Evolutionary conservation across 2,888 invertebrate genomes (phyloP).

Genomic region (Macropis europaea): DNA sequence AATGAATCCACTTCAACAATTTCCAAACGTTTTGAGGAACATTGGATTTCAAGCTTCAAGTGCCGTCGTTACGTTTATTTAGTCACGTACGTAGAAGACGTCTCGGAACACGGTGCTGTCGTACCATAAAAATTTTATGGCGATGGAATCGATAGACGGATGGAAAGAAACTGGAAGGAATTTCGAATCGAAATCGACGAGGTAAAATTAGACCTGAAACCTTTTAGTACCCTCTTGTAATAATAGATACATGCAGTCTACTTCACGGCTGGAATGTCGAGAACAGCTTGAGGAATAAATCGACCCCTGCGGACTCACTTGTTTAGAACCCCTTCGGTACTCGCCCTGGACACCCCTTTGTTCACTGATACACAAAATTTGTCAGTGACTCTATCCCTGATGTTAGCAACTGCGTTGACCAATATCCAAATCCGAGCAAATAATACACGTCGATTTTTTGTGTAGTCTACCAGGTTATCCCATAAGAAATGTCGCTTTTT

Average conservation of each 20-base stretch:
- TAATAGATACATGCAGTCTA: slow-evolving; percentile 58
- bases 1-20: no score
- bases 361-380: slow-evolving; percentile 67
- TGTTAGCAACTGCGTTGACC: slow-evolving; percentile 27
- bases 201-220: slow-evolving; percentile 34
- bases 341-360: slow-evolving; percentile 54
- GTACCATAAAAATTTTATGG: slow-evolving; percentile 30
- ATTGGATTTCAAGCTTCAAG: not conserved
- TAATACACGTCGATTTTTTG: no score
- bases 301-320: slow-evolving; percentile 64
- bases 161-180: slow-evolving; percentile 7
- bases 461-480: not conserved
- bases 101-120: not conserved
- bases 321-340: slow-evolving; percentile 57
- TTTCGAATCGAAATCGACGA: slow-evolving; percentile 12
- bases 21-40: not conserved
- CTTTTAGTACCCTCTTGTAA: slow-evolving; percentile 49
- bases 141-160: slow-evolving; percentile 21
- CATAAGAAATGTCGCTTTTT: no score
- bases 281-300: slow-evolving; percentile 60
- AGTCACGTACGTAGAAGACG: slow-evolving; percentile 2
- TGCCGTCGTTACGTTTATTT: not conserved
- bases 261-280: slow-evolving; percentile 43
- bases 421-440: slow-evolving; percentile 12
- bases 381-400: slow-evolving; percentile 55